Evolutionary conservation across 2,888 invertebrate genomes (phyloP).

Genomic region (Limenitis camilla): DNA sequence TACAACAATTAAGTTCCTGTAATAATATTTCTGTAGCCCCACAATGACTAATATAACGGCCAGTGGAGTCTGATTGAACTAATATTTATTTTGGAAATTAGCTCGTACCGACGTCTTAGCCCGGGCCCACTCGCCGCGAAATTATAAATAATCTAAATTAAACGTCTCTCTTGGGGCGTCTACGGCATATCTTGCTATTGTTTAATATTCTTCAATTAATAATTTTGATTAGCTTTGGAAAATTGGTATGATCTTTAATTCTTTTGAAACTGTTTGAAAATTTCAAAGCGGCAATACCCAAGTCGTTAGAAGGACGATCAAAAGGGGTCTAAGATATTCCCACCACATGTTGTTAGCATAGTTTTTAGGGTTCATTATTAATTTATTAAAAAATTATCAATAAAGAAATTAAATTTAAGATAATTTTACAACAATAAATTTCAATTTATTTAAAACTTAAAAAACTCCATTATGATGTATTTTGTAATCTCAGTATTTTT

Average conservation of each 20-base stretch:
- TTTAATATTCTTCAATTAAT: constrained; percentile 64
- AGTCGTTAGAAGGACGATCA: too few relatives aligned
- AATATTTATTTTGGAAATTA: constrained; percentile 75
- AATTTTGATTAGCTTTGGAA: constrained; percentile 47
- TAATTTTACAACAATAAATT: too few relatives aligned
- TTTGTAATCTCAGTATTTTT: too few relatives aligned
- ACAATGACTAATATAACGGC: constrained; percentile 25
- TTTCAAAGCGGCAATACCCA: not conserved
- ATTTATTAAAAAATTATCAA: too few relatives aligned
- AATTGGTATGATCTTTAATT: constrained; percentile 11
- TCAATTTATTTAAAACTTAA: too few relatives aligned
- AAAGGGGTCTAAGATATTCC: too few relatives aligned
- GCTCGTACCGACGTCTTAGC: constrained; percentile 50
- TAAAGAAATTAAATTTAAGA: too few relatives aligned
- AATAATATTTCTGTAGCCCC: constrained; percentile 17
- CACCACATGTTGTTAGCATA: too few relatives aligned
- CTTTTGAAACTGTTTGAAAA: not conserved
- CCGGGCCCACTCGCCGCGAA: constrained; percentile 35
- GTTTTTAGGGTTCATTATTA: too few relatives aligned
- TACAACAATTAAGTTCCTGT: constrained; percentile 15
- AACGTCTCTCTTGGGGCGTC: constrained; percentile 47
- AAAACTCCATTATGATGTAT: too few relatives aligned
- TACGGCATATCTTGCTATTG: constrained; percentile 43
- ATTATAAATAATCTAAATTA: constrained; percentile 68
- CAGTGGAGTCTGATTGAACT: constrained; percentile 50